Evolutionary conservation across 2,888 invertebrate genomes (phyloP).

Genomic region (Drosophila kanekoi): DNA sequence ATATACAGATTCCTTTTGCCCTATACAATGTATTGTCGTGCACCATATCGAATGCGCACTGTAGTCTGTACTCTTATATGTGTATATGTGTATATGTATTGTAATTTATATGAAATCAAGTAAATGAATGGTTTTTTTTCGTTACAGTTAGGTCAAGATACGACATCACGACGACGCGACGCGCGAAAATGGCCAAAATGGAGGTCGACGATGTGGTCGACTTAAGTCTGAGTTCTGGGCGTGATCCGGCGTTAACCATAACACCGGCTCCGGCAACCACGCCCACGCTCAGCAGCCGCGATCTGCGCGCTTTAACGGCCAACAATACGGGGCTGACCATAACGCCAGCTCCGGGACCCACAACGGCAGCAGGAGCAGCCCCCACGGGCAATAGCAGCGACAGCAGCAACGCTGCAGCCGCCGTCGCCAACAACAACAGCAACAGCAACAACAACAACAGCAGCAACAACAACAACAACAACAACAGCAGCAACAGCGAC

Average conservation of each 20-base stretch:
- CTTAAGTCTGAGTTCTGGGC: constrained; percentile 89
- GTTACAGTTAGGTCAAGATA: constrained; percentile 78
- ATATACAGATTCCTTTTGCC: no score
- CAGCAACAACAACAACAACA: constrained; percentile 19
- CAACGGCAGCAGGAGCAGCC: constrained; percentile 13
- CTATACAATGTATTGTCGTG: no score
- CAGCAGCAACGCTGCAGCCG: constrained; percentile 13
- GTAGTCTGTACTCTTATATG: no score
- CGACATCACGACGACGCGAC: constrained; percentile 82
- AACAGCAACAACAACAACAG: constrained; percentile 5
- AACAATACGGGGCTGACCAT: constrained; percentile 88
- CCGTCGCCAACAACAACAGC: constrained; percentile 10
- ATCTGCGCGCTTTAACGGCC: constrained; percentile 87
- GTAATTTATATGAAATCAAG: no score
- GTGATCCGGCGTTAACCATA: constrained; percentile 85
- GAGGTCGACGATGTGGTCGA: constrained; percentile 96
- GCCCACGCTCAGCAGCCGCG: constrained; percentile 84
- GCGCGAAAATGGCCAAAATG: constrained; percentile 89
- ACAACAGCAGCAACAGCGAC: constrained; percentile 12
- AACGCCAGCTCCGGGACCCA: constrained; percentile 87
- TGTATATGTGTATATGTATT: no score
- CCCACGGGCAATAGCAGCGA: constrained; percentile 22
- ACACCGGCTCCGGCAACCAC: constrained; percentile 80
- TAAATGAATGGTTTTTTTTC: not conserved
- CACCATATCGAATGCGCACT: no score